phyloP scores from a whole-genome alignment of 2,888 invertebrate genomes.

The Leptopterna dolabrata region DNA sequence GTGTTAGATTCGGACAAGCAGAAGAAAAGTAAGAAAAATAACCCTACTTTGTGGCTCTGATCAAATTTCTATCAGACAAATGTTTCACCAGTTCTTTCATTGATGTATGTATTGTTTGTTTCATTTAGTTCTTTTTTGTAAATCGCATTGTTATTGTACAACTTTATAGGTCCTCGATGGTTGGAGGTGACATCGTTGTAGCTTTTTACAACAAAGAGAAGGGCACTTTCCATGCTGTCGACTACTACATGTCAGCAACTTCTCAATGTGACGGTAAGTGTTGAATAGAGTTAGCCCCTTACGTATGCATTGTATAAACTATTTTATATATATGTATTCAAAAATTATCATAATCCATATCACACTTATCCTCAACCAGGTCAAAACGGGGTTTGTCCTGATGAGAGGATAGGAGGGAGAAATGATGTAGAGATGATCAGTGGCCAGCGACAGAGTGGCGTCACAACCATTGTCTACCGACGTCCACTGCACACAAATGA shows the following conservation, averaged over 20 bases:
- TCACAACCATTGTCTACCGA: slow-evolving; percentile 83
- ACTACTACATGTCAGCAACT: slow-evolving; percentile 85
- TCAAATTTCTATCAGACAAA: too few relatives aligned
- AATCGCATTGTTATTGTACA: too few relatives aligned
- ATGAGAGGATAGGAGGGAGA: slow-evolving; percentile 81
- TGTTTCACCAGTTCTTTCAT: too few relatives aligned
- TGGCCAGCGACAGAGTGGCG: slow-evolving; percentile 81
- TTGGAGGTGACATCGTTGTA: slow-evolving; percentile 85
- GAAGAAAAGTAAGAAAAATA: too few relatives aligned
- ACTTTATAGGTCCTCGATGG: slow-evolving; percentile 67
- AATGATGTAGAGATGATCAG: slow-evolving; percentile 82
- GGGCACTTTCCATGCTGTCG: slow-evolving; percentile 79
- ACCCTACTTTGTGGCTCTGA: too few relatives aligned
- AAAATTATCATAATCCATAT: too few relatives aligned
- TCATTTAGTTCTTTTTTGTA: too few relatives aligned
- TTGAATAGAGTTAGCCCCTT: not conserved
- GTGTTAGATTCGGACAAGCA: too few relatives aligned
- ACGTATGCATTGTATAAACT: too few relatives aligned
- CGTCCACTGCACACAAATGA: slow-evolving; percentile 83
- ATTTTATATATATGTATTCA: too few relatives aligned
- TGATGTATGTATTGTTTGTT: too few relatives aligned
- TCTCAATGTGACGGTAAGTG: slow-evolving; percentile 68
- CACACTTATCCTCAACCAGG: slow-evolving; percentile 22
- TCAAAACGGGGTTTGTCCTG: slow-evolving; percentile 86
- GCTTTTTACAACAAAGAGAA: slow-evolving; percentile 76